These are phyloP conservation scores for Lepidochitona cinerea DNA, from an alignment of 2,888 invertebrate species.

Conservation along the genomic window DNA sequence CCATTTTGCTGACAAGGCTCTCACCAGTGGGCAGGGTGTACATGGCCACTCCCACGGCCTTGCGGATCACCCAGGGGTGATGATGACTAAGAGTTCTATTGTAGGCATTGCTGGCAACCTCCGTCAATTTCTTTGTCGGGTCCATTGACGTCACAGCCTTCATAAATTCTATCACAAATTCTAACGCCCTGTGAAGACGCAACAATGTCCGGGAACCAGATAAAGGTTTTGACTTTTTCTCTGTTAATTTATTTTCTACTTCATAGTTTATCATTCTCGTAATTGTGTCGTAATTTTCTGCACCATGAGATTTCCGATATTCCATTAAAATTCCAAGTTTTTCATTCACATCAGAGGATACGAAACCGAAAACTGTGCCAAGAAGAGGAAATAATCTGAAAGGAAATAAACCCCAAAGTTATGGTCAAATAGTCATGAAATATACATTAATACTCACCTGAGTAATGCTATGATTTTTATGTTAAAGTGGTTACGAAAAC, in stretches of 20 bases:
- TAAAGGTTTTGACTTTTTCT: constrained; percentile 72
- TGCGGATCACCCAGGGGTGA: constrained; percentile 87
- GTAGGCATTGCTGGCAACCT: constrained; percentile 84
- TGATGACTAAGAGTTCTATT: constrained; percentile 86
- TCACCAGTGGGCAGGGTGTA: constrained; percentile 85
- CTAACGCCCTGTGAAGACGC: constrained; percentile 90
- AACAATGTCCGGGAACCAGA: constrained; percentile 91
- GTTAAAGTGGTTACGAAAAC: too few species aligned
- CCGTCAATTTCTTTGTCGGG: constrained; percentile 58
- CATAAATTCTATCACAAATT: constrained; percentile 90
- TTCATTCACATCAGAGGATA: constrained; percentile 88
- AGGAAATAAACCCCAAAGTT: constrained; percentile 13
- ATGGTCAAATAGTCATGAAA: neutral
- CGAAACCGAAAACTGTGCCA: constrained; percentile 92
- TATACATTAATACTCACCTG: neutral
- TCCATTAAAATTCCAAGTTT: constrained; percentile 86
- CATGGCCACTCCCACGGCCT: constrained; percentile 84
- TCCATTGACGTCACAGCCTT: constrained; percentile 75
- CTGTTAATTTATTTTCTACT: constrained; percentile 78
- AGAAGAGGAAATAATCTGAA: constrained; percentile 88
- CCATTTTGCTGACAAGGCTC: constrained; percentile 73
- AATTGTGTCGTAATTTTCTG: constrained; percentile 77
- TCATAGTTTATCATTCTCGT: constrained; percentile 91
- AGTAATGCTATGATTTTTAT: neutral
- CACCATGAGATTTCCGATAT: constrained; percentile 70